Base-by-base conservation (phyloP, 2,113 vertebrate genomes). In the Charadrius vociferus region DNA sequence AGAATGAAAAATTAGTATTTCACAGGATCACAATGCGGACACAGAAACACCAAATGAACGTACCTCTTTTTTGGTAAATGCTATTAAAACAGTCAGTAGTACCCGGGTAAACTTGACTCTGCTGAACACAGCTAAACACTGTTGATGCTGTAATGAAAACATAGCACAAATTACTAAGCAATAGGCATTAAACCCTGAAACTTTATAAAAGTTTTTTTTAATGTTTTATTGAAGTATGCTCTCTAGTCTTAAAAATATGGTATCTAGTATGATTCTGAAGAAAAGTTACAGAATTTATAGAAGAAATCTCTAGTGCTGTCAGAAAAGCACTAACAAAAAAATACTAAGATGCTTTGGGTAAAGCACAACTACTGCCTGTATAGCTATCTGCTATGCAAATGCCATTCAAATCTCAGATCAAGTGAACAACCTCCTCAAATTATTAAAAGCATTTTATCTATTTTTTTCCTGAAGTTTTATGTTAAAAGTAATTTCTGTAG, bases 11-110 rank as follows among this genome's bases (percentile, higher is more conserved):
- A 36, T 2, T 0, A 36, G 8, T 29, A 39, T 37, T 86, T 86
- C 27, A 78, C 19, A 91, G 41, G 22, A 53, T n/a, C 21, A 52
- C 26, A 89, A 26, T 10, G 7, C 0, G 7, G 88, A 61, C 50
- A 72, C 41, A 86, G 14, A 91, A 88, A 82, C 1, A 15, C 12
- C 29, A 85, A 88, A 88, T 9, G 15, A 78, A 81, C 89, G 34
- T 98, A 99, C 99, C 99, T 99, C 99, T 97, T 99, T 99, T 91
- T 99, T 99, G 17, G 99, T 99, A 94, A 99, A 99, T 71, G 99
- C 98, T 94, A 99, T 99, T 94, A 99, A 97, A 86, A 99, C 99
- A 45, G 99, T 99, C 94, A 99, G 98, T 65, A 99, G 97, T 72
- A 99, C 85, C 2, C 99, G 98, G 50, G 98, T 99, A 97, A 99